Conservation (phyloP, 2,888 invertebrate species). For the Cristatella mucedo region DNA sequence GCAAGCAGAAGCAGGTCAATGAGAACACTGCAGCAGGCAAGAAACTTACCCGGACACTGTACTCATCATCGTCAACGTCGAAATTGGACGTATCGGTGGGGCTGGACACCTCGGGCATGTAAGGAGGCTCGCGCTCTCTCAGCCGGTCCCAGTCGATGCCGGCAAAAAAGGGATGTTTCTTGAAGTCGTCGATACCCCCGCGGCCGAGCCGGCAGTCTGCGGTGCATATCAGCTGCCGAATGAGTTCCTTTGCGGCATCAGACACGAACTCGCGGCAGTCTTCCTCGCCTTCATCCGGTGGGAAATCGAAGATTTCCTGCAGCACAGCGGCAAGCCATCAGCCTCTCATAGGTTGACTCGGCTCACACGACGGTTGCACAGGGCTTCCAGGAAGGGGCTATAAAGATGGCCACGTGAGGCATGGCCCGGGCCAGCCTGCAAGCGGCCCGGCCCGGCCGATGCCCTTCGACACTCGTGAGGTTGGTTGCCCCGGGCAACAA, state of each 20-base stretch:
- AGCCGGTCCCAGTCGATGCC: slow-evolving; percentile 77
- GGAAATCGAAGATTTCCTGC: slow-evolving; percentile 79
- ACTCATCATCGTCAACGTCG: slow-evolving; percentile 64
- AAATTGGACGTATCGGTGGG: slow-evolving; percentile 98
- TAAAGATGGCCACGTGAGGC: too few relatives aligned
- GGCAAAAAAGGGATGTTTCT: slow-evolving; percentile 83
- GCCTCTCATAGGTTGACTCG: too few relatives aligned
- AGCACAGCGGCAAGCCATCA: too few relatives aligned
- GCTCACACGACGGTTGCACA: too few relatives aligned
- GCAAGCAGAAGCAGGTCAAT: too few relatives aligned
- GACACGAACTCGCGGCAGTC: too few relatives aligned
- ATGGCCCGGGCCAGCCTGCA: too few relatives aligned
- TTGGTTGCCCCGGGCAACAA: too few relatives aligned
- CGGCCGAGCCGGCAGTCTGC: slow-evolving; percentile 80
- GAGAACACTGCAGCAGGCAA: too few relatives aligned
- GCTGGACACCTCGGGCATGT: slow-evolving; percentile 74
- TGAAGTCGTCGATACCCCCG: slow-evolving; percentile 88
- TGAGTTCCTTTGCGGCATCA: slow-evolving; percentile 87
- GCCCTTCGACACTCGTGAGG: too few relatives aligned
- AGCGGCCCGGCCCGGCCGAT: too few relatives aligned
- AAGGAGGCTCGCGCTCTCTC: slow-evolving; percentile 51
- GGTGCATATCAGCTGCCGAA: slow-evolving; percentile 76
- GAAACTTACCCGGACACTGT: slow-evolving; percentile 4
- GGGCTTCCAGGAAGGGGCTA: too few relatives aligned
- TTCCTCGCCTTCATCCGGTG: slow-evolving; percentile 55